These are phyloP conservation scores for Chauna torquata DNA, from an alignment of 2,113 vertebrate species.

Conservation along the genomic window DNA sequence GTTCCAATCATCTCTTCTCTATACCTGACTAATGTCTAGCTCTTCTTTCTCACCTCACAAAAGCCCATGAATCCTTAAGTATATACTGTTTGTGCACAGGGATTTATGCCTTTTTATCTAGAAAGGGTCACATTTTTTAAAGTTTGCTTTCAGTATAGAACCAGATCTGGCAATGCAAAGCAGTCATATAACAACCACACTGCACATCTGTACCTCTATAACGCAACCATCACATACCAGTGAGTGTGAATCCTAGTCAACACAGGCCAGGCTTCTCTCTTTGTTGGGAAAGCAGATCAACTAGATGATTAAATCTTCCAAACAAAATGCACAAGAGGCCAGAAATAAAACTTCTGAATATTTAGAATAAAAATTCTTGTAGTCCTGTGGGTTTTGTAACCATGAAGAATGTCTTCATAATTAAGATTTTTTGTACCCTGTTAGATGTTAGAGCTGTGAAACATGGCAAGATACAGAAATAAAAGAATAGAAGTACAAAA, in stretches of 20 bases:
- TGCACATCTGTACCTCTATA: neutral
- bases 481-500: slow-evolving; percentile 57
- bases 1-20: neutral
- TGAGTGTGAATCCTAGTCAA: neutral
- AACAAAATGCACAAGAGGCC: neutral
- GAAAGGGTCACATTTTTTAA: neutral
- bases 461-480: slow-evolving; percentile 46
- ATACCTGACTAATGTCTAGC: neutral
- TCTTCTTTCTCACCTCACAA: neutral
- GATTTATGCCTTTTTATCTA: neutral
- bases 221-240: neutral
- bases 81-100: neutral
- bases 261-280: neutral
- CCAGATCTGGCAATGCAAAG: neutral
- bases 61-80: neutral
- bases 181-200: neutral
- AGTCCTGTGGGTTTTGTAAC: slow-evolving; percentile 8
- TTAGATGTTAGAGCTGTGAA: slow-evolving; percentile 50
- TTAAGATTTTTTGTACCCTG: neutral
- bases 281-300: neutral
- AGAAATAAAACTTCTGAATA: neutral
- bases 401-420: slow-evolving; percentile 17
- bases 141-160: neutral
- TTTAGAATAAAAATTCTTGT: slow-evolving; percentile 26
- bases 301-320: neutral